phyloP scores from a whole-genome alignment of 2,113 vertebrate genomes.

The Henicopernis longicauda region DNA sequence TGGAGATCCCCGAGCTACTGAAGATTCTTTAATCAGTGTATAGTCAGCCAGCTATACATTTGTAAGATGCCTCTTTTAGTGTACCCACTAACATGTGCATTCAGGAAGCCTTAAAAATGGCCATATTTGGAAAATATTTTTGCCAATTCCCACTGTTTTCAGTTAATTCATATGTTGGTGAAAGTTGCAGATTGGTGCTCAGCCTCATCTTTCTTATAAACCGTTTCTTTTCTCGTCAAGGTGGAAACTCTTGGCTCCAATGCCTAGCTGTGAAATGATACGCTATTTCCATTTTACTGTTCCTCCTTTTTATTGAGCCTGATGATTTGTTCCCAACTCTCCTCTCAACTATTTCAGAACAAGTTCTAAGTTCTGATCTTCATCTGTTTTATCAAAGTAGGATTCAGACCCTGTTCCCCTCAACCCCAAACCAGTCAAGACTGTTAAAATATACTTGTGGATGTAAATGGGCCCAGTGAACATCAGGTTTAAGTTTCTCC shows the following conservation, averaged over 20 bases:
- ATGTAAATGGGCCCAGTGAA: neutral
- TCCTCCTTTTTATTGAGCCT: neutral
- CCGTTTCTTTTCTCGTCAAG: neutral
- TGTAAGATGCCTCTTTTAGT: neutral
- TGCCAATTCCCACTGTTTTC: neutral
- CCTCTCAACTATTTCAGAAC: neutral
- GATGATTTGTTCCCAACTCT: neutral
- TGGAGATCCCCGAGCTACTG: neutral
- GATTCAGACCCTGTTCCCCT: neutral
- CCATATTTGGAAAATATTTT: neutral
- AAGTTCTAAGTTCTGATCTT: neutral
- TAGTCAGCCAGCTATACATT: neutral
- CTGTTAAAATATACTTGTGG: neutral
- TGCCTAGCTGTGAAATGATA: neutral
- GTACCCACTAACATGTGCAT: neutral
- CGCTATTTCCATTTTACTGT: accelerated
- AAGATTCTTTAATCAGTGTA: neutral
- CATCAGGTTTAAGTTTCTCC: neutral
- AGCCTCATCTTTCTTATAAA: neutral
- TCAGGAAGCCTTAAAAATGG: neutral
- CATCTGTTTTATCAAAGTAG: neutral
- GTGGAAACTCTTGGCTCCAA: neutral
- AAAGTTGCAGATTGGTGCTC: neutral
- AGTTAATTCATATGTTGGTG: neutral
- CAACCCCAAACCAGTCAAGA: neutral